A percentile compares a stretch with the other conserved stretches of the same genome.
phyloP scores from a whole-genome alignment of 2,113 vertebrate genomes.

The Rattus norvegicus region DNA sequence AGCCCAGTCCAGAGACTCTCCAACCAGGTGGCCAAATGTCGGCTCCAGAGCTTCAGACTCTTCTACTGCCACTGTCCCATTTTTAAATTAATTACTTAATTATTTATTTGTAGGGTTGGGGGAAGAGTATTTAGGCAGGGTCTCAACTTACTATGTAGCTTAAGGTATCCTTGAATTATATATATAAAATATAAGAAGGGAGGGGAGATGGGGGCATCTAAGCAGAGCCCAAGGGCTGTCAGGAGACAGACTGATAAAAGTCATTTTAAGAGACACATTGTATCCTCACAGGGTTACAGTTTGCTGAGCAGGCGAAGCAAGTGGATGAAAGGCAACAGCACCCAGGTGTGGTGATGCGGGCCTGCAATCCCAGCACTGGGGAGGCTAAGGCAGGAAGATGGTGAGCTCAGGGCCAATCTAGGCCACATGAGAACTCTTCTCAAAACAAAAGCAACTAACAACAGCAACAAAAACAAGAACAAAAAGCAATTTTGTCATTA shows the following conservation, averaged over 20 bases:
- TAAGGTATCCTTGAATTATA: neutral
- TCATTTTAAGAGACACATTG: accelerated
- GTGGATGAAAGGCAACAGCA: neutral
- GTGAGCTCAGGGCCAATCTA: neutral
- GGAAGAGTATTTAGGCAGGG: neutral
- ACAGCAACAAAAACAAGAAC: neutral
- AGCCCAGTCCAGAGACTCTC: neutral
- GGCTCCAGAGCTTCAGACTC: neutral
- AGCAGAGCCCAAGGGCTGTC: neutral
- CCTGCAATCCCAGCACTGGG: neutral
- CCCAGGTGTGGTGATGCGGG: too few species aligned
- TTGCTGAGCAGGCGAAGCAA: neutral
- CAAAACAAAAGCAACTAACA: neutral
- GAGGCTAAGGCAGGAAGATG: neutral
- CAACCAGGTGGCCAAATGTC: neutral
- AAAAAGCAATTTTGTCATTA: neutral
- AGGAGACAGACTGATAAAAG: neutral
- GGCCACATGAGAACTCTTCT: neutral
- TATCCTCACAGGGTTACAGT: too few species aligned
- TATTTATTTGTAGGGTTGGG: neutral
- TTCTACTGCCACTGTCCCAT: too few species aligned
- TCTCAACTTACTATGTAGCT: neutral
- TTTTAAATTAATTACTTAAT: neutral
- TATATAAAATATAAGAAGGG: neutral
- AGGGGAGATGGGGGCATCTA: neutral